Evolutionary conservation across 2,797 vertebrate genomes (phyloP), one percentile per base, ranked within the genome.

Genomic region (Peromyscus attwateri): DNA sequence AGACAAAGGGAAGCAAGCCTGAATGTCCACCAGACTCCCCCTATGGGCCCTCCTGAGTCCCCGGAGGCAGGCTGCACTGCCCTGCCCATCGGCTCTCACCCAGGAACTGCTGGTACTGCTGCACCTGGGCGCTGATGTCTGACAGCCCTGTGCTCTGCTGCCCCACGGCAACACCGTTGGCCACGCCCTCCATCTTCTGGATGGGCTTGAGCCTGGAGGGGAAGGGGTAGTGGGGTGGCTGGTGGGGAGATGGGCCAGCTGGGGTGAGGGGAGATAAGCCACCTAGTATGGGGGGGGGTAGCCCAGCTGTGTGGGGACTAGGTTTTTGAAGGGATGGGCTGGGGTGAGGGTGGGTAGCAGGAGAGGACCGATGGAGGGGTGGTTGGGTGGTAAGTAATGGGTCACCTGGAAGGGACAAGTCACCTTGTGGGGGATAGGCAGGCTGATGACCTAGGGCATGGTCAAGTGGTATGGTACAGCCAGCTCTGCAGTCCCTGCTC

Each of bases 71-170:
- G 73, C 73, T 49, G 23, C 64, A 4, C 46, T 71, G 85, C 68
- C 46, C 49, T 71, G 85, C 71, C 87, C 71, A 10, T 31, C 6
- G n/a, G 46, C 64, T 49, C 99, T 99, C 98, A 99, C 99, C 99
- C 97, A 99, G 97, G 96, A 99, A 99, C 98, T 99, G 99, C 98
- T 99, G 99, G 98, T 99, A 99, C 97, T 99, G 99, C 96, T 99
- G 99, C 96, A 99, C 99, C 98, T 99, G 99, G 2, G 99, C 98
- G 0, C 99, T 99, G 98, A 99, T 99, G 97, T 99, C 99, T 7
- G 99, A 98, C 17, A 99, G 98, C 0, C 98, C 99, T 0, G 98
- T 92, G 0, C 97, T 97, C 97, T 99, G 99, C 97, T 99, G 99
- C 75, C 95, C 99, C 29, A 99, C 98, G 0, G 98, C 98, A 89